Conservation (phyloP, 2,888 invertebrate species). For the Hirudinaria manillensis region DNA sequence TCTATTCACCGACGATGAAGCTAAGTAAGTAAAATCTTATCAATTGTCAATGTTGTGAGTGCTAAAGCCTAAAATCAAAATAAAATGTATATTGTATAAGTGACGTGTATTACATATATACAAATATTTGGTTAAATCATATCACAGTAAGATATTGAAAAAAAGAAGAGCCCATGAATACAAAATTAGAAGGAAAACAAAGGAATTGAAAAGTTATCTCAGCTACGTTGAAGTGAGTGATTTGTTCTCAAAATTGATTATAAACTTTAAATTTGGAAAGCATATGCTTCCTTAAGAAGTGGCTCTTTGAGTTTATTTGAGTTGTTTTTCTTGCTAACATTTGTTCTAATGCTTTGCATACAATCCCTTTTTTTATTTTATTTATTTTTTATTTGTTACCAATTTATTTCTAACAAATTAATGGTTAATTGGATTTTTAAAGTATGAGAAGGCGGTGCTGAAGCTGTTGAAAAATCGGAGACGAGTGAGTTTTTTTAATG, state of each 20-base stretch:
- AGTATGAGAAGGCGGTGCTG: conserved; percentile 67
- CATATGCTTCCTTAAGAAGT: neutral
- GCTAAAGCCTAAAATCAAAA: neutral
- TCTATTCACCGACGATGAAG: conserved; percentile 28
- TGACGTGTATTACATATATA: neutral
- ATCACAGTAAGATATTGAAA: conserved; percentile 63
- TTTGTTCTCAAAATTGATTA: neutral
- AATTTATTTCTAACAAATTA: neutral
- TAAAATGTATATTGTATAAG: neutral
- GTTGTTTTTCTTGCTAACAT: neutral
- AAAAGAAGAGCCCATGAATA: conserved; percentile 69
- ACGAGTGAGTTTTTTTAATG: conserved; percentile 43
- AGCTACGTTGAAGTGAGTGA: conserved; percentile 54
- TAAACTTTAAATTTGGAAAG: neutral
- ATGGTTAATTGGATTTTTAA: conserved; percentile 26
- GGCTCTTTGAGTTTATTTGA: too few relatives aligned
- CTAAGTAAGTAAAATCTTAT: conserved; percentile 2
- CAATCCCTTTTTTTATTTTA: conserved; percentile 1
- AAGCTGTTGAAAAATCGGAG: conserved; percentile 64
- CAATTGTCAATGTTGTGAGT: neutral
- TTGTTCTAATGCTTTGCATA: neutral
- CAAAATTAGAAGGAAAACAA: conserved; percentile 65
- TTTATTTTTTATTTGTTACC: neutral
- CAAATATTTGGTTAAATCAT: neutral
- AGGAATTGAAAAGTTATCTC: conserved; percentile 63